These are phyloP conservation scores for Speoplatyrhinus poulsoni DNA, from an alignment of 2,113 vertebrate species.

Conservation along the genomic window DNA sequence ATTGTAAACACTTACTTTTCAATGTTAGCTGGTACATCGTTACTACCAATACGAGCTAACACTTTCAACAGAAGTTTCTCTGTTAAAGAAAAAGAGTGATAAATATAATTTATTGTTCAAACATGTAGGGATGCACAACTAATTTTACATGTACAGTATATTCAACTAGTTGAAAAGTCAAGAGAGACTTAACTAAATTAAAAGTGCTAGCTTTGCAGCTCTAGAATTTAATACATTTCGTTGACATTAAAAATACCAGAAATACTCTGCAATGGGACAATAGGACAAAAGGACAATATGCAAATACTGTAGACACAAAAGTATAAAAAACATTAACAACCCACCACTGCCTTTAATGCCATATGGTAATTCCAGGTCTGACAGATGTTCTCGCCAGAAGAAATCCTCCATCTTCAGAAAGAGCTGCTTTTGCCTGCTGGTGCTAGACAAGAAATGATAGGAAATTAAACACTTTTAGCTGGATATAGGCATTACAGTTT, in stretches of 20 bases:
- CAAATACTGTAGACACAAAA: slow-evolving; percentile 2
- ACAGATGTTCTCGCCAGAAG: slow-evolving; percentile 85
- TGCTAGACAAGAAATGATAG: slow-evolving; percentile 53
- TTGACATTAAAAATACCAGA: neutral
- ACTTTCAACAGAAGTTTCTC: slow-evolving; percentile 75
- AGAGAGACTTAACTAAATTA: neutral
- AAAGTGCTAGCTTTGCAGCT: no score
- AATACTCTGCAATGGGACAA: neutral
- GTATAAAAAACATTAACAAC: slow-evolving; percentile 46
- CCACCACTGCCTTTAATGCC: slow-evolving; percentile 90
- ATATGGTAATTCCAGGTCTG: slow-evolving; percentile 82
- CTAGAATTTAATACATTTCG: no score
- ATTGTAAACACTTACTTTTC: slow-evolving; percentile 68
- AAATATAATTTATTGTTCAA: no score
- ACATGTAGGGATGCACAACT: no score
- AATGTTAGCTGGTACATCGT: slow-evolving; percentile 65
- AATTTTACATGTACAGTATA: no score
- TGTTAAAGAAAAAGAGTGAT: slow-evolving; percentile 37
- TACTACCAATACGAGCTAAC: slow-evolving; percentile 64
- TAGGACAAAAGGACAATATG: neutral
- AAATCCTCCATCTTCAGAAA: slow-evolving; percentile 90
- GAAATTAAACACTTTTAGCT: neutral
- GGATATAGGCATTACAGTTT: no score
- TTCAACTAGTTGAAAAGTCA: neutral
- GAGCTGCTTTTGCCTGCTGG: slow-evolving; percentile 70